These are phyloP conservation scores for Lottia gigantea DNA, from an alignment of 2,888 invertebrate genomes.

Conservation along the genomic window DNA sequence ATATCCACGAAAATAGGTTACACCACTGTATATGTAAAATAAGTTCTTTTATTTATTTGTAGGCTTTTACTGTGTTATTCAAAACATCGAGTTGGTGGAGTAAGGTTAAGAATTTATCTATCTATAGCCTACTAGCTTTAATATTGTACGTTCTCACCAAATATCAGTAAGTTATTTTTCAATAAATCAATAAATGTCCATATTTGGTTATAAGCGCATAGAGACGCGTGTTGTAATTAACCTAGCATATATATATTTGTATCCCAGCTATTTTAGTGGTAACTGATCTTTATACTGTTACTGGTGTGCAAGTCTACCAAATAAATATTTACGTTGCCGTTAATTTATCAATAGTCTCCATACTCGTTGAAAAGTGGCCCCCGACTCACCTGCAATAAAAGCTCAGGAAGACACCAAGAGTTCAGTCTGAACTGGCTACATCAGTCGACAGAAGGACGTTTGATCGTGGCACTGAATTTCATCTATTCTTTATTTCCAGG, in stretches of 20 bases:
- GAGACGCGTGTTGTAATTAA: too few relatives aligned
- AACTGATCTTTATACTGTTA: slow-evolving; percentile 16
- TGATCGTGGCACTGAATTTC: too few relatives aligned
- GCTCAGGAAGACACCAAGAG: too few relatives aligned
- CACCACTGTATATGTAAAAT: not conserved
- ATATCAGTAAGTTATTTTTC: slow-evolving; percentile 44
- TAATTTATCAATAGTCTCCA: too few relatives aligned
- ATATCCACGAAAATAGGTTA: too few relatives aligned
- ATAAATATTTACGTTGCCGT: too few relatives aligned
- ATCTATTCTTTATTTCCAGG: not conserved
- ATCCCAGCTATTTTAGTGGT: slow-evolving; percentile 8
- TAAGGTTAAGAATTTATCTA: slow-evolving; percentile 39
- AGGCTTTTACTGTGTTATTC: slow-evolving; percentile 48
- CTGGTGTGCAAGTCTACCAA: not conserved
- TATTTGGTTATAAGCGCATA: too few relatives aligned
- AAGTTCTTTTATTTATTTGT: slow-evolving; percentile 1
- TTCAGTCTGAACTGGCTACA: too few relatives aligned
- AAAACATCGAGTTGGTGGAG: slow-evolving; percentile 42
- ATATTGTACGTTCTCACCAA: slow-evolving; percentile 47
- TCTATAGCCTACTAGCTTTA: slow-evolving; percentile 40
- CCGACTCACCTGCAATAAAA: too few relatives aligned
- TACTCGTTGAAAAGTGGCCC: too few relatives aligned
- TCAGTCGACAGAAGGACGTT: too few relatives aligned
- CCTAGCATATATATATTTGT: slow-evolving; percentile 15
- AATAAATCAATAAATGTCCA: too few relatives aligned